These are phyloP conservation scores for Triplophysa tibetana DNA, from an alignment of 2,113 vertebrate genomes.

Conservation along the genomic window DNA sequence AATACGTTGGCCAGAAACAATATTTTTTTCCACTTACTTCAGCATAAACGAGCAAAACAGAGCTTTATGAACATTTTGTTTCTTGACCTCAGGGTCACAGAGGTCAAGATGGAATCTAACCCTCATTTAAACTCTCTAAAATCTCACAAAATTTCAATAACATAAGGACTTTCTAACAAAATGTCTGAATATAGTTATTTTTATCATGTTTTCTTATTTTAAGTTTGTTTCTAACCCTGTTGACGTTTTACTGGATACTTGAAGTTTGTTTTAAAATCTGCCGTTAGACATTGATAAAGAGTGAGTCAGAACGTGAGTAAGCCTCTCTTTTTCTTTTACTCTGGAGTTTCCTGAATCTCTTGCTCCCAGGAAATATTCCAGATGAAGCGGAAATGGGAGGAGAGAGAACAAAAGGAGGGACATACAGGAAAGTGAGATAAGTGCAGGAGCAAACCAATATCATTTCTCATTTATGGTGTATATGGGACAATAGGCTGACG, in stretches of 20 bases:
- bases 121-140: background rate
- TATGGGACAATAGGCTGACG: background rate
- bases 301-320: constrained; percentile 40
- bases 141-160: too few species aligned
- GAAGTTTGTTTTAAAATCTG: constrained; percentile 1
- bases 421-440: constrained; percentile 11
- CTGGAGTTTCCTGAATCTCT: constrained; percentile 59
- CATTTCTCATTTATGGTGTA: background rate
- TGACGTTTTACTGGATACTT: background rate
- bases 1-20: constrained; percentile 26
- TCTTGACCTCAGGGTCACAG: background rate
- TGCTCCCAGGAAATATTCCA: constrained; percentile 51
- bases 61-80: background rate
- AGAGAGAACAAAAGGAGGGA: constrained; percentile 21
- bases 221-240: background rate
- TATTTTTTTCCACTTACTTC: constrained; percentile 38
- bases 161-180: too few species aligned
- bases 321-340: constrained; percentile 34
- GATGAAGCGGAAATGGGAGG: constrained; percentile 40
- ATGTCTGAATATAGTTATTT: background rate
- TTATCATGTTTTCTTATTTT: background rate
- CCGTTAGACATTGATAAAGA: background rate
- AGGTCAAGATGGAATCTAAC: background rate
- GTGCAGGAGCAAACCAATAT: constrained; percentile 3
- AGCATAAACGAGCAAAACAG: background rate